phyloP scores from a whole-genome alignment of 2,888 invertebrate species.

The Apantesis nais region DNA sequence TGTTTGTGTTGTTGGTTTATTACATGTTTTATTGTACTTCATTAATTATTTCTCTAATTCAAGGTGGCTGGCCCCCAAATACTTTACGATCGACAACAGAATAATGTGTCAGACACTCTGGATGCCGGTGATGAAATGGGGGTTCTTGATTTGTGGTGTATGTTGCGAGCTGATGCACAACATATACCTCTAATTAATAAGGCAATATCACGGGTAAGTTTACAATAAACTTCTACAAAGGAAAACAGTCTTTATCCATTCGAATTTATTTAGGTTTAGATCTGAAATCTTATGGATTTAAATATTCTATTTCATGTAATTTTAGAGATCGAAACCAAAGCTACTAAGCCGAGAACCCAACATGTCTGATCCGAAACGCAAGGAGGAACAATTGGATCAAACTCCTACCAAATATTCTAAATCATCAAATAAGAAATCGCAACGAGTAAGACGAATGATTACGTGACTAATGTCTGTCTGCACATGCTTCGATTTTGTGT shows the following conservation, averaged over 20 bases:
- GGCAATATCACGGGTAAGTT: conserved; percentile 38
- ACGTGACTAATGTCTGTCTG: background rate
- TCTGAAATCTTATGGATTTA: background rate
- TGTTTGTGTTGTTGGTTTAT: too few relatives aligned
- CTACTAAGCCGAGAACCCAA: background rate
- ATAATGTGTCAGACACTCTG: conserved; percentile 22
- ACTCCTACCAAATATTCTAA: background rate
- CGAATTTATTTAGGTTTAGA: background rate
- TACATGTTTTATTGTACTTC: background rate
- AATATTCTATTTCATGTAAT: background rate
- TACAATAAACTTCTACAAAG: background rate
- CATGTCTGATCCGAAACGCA: background rate
- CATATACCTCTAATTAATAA: conserved; percentile 41
- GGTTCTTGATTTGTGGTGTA: conserved; percentile 69
- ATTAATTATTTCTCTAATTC: background rate
- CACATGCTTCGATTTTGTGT: background rate
- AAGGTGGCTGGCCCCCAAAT: conserved; percentile 52
- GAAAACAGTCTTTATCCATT: background rate
- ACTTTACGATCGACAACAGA: conserved; percentile 5
- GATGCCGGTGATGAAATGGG: conserved; percentile 59
- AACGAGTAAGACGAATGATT: background rate
- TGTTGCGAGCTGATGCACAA: conserved; percentile 51
- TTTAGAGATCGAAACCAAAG: background rate
- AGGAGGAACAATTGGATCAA: background rate
- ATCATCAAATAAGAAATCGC: background rate